These are phyloP conservation scores for Brachionus plicatilis DNA, from an alignment of 1,140 invertebrate species.

Conservation along the genomic window DNA sequence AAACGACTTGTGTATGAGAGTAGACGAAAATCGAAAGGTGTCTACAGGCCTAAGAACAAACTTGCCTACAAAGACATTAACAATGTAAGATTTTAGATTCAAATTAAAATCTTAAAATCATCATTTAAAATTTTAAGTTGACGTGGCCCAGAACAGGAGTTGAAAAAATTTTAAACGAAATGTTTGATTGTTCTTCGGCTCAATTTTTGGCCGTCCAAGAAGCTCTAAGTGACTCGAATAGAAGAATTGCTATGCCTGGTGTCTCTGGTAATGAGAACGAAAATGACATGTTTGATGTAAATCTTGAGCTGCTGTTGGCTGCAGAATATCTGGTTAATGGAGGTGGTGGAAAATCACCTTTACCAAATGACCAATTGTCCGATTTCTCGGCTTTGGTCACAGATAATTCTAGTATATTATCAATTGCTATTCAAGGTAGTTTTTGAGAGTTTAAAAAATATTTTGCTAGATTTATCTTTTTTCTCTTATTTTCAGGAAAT, in stretches of 20 bases:
- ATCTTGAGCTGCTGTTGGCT: constrained; percentile 52
- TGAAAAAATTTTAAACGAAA: constrained; percentile 53
- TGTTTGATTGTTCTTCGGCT: constrained; percentile 56
- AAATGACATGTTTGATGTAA: constrained; percentile 54
- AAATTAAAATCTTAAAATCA: not conserved
- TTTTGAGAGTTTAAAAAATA: not conserved
- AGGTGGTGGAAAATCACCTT: constrained; percentile 20
- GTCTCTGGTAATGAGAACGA: constrained; percentile 51
- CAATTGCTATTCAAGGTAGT: not conserved
- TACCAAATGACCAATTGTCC: not conserved
- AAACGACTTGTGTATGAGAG: constrained; percentile 53
- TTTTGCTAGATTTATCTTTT: not conserved
- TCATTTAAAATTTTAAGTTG: constrained; percentile 43
- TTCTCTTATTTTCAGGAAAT: not conserved
- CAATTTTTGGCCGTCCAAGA: constrained; percentile 54
- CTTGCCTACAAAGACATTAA: constrained; percentile 52
- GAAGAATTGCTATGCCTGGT: constrained; percentile 50
- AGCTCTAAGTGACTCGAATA: constrained; percentile 50
- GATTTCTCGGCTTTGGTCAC: not conserved
- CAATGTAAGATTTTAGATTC: constrained; percentile 44
- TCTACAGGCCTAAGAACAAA: constrained; percentile 52
- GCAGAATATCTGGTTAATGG: constrained; percentile 54
- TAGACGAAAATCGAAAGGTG: constrained; percentile 51
- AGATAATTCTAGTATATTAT: not conserved
- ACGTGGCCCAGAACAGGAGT: constrained; percentile 54